Conservation (phyloP, 2,888 invertebrate species). For the Torymus auratus region DNA sequence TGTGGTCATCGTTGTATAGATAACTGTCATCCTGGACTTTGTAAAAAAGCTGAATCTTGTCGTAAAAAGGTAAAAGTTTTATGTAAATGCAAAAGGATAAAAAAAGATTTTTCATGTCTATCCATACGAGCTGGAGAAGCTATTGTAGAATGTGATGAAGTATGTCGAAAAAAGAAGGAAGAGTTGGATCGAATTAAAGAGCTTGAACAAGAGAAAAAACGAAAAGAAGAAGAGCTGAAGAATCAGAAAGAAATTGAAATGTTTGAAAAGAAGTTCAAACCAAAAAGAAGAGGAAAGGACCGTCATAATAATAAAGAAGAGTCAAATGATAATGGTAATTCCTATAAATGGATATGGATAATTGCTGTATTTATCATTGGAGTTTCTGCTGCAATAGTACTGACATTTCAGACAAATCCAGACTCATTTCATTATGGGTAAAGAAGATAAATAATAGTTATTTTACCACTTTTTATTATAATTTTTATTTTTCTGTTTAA, state of each 20-base stretch:
- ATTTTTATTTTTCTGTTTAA: background rate
- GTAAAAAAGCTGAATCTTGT: constrained; percentile 83
- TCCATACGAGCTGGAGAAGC: constrained; percentile 75
- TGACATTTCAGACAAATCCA: constrained; percentile 27
- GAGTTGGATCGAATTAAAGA: constrained; percentile 79
- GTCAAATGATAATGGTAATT: constrained; percentile 23
- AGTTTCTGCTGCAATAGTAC: constrained; percentile 19
- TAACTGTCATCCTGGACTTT: constrained; percentile 86
- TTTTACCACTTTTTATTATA: background rate
- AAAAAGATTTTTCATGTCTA: constrained; percentile 80
- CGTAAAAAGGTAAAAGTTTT: constrained; percentile 87
- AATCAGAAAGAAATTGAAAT: constrained; percentile 86
- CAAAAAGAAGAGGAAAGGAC: constrained; percentile 69
- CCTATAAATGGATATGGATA: constrained; percentile 45
- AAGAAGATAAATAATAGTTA: too few species aligned
- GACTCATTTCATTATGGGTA: background rate
- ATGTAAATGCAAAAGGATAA: constrained; percentile 88
- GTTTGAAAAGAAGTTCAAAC: constrained; percentile 85
- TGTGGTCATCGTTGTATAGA: constrained; percentile 91
- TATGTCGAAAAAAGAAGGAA: constrained; percentile 80
- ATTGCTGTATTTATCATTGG: constrained; percentile 6
- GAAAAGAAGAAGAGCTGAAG: constrained; percentile 82
- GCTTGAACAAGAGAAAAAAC: constrained; percentile 79
- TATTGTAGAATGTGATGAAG: constrained; percentile 81
- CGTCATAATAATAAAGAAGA: constrained; percentile 59